Percentiles rank a stretch among this genome's conserved stretches.
Conservation (phyloP, 2,797 vertebrate genomes). For the Agapornis canus region DNA sequence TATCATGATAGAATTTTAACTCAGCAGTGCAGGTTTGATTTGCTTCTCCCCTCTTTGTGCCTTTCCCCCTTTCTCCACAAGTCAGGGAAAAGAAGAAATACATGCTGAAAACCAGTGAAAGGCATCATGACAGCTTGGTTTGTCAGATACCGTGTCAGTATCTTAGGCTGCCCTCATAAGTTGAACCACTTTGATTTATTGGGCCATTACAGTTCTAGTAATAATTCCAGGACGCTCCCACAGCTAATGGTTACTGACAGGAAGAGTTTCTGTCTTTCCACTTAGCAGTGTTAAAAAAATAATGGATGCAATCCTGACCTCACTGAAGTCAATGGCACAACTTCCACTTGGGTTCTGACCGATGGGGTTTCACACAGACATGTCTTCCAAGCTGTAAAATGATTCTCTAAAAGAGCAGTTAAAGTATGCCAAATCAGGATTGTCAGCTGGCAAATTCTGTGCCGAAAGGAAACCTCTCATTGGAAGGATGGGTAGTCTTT, state of each 20-base stretch:
- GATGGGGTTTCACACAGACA: background rate
- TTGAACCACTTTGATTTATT: background rate
- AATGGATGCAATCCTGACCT: background rate
- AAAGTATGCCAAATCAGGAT: background rate
- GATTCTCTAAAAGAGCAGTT: background rate
- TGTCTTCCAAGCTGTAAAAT: background rate
- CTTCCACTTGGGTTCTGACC: background rate
- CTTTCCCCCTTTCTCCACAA: background rate
- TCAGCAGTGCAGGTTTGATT: background rate
- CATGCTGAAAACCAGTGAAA: background rate
- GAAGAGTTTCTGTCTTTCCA: background rate
- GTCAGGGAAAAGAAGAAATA: background rate
- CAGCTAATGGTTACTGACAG: background rate
- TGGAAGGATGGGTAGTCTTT: background rate
- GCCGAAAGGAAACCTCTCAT: background rate
- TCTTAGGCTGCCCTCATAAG: background rate
- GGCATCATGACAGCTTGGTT: background rate
- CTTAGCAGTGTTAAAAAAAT: background rate
- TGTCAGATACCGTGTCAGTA: background rate
- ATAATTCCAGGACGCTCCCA: background rate
- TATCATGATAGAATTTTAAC: background rate
- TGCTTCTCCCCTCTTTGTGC: background rate
- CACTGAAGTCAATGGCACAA: background rate
- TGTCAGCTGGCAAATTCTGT: background rate
- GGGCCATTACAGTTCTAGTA: background rate